Conservation (phyloP, 2,113 vertebrate genomes). For the Tautogolabrus adspersus region DNA sequence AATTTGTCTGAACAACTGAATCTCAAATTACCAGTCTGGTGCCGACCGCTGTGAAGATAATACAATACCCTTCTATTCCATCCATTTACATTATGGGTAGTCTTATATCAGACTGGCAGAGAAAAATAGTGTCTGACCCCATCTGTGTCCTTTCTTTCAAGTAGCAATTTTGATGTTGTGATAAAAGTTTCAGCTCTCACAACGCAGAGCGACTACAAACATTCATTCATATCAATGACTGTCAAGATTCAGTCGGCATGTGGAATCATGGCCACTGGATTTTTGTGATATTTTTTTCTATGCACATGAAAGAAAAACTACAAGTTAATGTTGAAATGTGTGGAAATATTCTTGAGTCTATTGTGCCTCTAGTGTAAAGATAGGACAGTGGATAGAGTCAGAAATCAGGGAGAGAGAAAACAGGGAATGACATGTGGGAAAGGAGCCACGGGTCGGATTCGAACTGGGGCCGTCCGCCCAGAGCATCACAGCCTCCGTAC, state of each 20-base stretch:
- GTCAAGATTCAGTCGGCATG: neutral
- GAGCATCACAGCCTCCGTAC: too few species aligned
- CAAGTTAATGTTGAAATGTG: neutral
- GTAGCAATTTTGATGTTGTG: conserved; percentile 13
- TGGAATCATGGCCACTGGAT: neutral
- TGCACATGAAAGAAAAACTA: neutral
- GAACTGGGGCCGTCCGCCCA: too few species aligned
- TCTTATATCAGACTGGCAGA: conserved; percentile 16
- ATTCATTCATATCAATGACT: neutral
- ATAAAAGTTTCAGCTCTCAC: neutral
- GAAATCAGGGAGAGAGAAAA: too few species aligned
- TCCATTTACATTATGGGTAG: conserved; percentile 28
- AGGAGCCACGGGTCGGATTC: too few species aligned
- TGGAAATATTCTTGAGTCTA: too few species aligned
- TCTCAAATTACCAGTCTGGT: conserved; percentile 10
- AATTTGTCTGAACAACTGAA: conserved; percentile 22
- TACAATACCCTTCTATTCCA: neutral
- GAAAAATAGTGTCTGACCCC: conserved; percentile 17
- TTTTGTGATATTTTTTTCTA: neutral
- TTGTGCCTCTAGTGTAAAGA: too few species aligned
- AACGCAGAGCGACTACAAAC: neutral
- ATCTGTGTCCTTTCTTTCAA: conserved; percentile 16
- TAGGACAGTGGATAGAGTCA: too few species aligned
- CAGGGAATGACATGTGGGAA: too few species aligned
- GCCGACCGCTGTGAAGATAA: conserved; percentile 22